A percentile compares a stretch with the other conserved stretches of the same genome.
Conservation (phyloP, 1,140 invertebrate species). For the Uloborus diversus region DNA sequence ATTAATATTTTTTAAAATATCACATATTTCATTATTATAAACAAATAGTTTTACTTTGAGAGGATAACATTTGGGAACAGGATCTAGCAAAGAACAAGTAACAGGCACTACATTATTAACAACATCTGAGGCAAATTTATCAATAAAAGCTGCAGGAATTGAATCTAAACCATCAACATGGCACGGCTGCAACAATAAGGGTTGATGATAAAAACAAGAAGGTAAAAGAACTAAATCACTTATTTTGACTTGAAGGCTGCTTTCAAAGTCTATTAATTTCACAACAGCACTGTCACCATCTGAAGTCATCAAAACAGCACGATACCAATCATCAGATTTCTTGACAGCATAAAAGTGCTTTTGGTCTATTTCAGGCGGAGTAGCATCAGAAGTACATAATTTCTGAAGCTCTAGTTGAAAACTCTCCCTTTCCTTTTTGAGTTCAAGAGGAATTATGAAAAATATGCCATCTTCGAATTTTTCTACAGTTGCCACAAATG, state of each 20-base stretch:
- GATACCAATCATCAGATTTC: not conserved
- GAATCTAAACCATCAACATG: not conserved
- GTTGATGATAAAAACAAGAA: slow-evolving; percentile 2
- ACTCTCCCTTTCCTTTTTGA: not conserved
- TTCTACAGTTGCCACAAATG: slow-evolving; percentile 25
- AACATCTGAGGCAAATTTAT: too few species aligned
- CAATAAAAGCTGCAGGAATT: too few species aligned
- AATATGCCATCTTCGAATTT: not conserved
- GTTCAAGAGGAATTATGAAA: slow-evolving; percentile 18
- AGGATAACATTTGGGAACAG: too few species aligned
- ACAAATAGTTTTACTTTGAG: too few species aligned
- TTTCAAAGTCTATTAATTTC: slow-evolving; percentile 29
- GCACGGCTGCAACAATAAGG: slow-evolving; percentile 8
- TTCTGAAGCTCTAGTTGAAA: not conserved
- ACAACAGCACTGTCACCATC: not conserved
- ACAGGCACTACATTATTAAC: too few species aligned
- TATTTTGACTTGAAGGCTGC: not conserved
- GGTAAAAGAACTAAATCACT: not conserved
- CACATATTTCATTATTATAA: too few species aligned
- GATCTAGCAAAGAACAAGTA: too few species aligned
- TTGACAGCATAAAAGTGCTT: slow-evolving; percentile 39
- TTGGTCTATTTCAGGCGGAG: not conserved
- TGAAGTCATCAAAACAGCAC: not conserved
- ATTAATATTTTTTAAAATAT: too few species aligned
- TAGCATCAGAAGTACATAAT: not conserved